A percentile compares a stretch with the other conserved stretches of the same genome.
Conservation (phyloP, 2,888 invertebrate species). For the Spodoptera exigua region DNA sequence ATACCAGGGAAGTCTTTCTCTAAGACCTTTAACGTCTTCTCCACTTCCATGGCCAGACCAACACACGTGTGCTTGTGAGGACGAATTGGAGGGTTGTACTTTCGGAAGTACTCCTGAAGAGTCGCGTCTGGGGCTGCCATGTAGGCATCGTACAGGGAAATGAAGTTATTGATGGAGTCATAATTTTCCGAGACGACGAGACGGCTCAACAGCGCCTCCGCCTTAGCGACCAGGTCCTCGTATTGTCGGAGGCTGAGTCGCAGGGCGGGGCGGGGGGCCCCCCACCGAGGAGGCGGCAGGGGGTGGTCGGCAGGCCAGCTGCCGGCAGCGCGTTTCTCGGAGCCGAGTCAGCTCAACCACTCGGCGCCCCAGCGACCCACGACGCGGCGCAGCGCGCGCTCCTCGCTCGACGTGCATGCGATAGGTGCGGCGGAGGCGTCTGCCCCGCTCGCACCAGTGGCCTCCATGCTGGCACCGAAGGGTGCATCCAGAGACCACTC, state of each 20-base stretch:
- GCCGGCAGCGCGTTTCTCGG: conserved; percentile 70
- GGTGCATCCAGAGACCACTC: conserved; percentile 86
- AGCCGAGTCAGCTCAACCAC: conserved; percentile 99
- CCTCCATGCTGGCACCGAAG: conserved; percentile 79
- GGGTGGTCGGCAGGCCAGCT: conserved; percentile 86
- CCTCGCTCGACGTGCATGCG: conserved; percentile 82
- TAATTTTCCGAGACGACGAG: conserved; percentile 96
- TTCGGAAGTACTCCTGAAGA: conserved; percentile 93
- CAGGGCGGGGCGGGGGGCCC: conserved; percentile 89
- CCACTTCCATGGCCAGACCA: conserved; percentile 95
- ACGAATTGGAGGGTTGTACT: conserved; percentile 95
- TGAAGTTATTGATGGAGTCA: conserved; percentile 96
- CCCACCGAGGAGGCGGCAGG: conserved; percentile 85
- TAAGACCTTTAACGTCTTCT: conserved; percentile 91
- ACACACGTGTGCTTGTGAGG: conserved; percentile 96
- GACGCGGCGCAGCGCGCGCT: conserved; percentile 85
- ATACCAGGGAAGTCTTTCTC: conserved; percentile 91
- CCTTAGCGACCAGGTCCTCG: conserved; percentile 94
- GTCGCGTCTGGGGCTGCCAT: conserved; percentile 91
- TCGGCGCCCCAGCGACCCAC: conserved; percentile 97
- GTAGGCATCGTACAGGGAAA: conserved; percentile 91
- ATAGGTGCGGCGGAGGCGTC: conserved; percentile 69
- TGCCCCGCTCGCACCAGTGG: conserved; percentile 77
- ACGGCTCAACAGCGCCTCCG: conserved; percentile 95
- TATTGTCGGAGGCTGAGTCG: conserved; percentile 93